Evolutionary conservation across 2,888 invertebrate genomes (phyloP).

Genomic region (Acronicta leporina): DNA sequence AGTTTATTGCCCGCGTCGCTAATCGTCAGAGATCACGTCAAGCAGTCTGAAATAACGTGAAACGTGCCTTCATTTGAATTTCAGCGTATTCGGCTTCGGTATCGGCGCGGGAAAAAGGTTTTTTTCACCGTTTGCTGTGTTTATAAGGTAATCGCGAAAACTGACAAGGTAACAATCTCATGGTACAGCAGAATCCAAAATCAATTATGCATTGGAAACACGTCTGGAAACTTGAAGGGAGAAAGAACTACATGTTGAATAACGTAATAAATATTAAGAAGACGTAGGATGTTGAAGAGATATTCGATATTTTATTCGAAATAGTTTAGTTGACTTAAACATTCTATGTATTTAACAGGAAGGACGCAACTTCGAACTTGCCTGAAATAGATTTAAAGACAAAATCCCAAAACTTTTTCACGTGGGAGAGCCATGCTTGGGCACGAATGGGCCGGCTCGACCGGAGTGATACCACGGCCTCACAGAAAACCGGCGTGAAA

Average conservation of each 20-base stretch:
- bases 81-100: constrained; percentile 55
- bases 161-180: constrained; percentile 16
- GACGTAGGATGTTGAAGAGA: too few relatives aligned
- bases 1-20: constrained; percentile 13
- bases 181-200: constrained; percentile 2
- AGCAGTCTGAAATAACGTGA: constrained; percentile 56
- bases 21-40: constrained; percentile 45
- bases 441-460: too few relatives aligned
- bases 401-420: too few relatives aligned
- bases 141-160: constrained; percentile 24
- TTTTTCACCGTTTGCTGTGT: constrained; percentile 34
- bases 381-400: too few relatives aligned
- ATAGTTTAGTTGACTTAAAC: too few relatives aligned
- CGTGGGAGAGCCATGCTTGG: too few relatives aligned
- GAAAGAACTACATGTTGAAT: background rate
- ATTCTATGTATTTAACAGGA: too few relatives aligned
- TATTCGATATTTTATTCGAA: too few relatives aligned
- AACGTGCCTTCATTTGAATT: constrained; percentile 65
- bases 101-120: constrained; percentile 43
- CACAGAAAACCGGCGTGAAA: too few relatives aligned
- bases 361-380: too few relatives aligned
- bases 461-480: too few relatives aligned
- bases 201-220: constrained; percentile 25
- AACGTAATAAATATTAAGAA: background rate
- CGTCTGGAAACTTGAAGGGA: background rate